Percentiles rank a stretch among this genome's conserved stretches.
Conservation (phyloP, 2,113 vertebrate species). For the Heptranchias perlo region DNA sequence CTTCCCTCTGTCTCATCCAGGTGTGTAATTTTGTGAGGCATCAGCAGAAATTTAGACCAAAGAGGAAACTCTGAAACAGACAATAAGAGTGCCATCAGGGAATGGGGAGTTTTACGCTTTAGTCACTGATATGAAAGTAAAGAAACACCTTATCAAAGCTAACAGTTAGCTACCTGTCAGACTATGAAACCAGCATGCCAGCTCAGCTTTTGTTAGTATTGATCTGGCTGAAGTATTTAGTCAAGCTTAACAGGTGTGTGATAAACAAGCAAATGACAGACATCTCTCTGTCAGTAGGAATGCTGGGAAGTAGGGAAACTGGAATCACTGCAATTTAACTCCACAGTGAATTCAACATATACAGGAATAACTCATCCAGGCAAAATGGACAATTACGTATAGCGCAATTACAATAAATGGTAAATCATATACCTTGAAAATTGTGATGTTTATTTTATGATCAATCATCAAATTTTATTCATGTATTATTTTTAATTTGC, state of each 20-base stretch:
- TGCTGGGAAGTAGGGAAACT: slow-evolving; percentile 22
- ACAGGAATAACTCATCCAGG: background rate
- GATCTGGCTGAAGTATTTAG: background rate
- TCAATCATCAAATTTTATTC: background rate
- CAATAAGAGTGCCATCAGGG: background rate
- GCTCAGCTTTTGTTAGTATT: slow-evolving; percentile 14
- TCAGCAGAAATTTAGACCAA: background rate
- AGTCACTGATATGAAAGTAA: background rate
- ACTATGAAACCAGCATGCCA: background rate
- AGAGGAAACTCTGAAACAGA: background rate
- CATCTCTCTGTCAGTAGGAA: background rate
- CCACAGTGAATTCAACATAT: background rate
- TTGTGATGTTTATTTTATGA: background rate
- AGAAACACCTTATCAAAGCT: background rate
- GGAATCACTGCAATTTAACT: slow-evolving; percentile 4
- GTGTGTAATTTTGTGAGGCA: background rate
- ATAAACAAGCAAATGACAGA: slow-evolving; percentile 27
- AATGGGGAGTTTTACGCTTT: background rate
- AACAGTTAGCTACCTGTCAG: background rate
- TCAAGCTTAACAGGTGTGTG: slow-evolving; percentile 27
- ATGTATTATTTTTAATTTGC: background rate
- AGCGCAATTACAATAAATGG: background rate
- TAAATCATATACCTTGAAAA: background rate
- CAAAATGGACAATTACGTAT: background rate
- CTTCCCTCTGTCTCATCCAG: background rate